Base-by-base conservation (phyloP, 2,113 vertebrate species). In the Oncorhynchus keta region DNA sequence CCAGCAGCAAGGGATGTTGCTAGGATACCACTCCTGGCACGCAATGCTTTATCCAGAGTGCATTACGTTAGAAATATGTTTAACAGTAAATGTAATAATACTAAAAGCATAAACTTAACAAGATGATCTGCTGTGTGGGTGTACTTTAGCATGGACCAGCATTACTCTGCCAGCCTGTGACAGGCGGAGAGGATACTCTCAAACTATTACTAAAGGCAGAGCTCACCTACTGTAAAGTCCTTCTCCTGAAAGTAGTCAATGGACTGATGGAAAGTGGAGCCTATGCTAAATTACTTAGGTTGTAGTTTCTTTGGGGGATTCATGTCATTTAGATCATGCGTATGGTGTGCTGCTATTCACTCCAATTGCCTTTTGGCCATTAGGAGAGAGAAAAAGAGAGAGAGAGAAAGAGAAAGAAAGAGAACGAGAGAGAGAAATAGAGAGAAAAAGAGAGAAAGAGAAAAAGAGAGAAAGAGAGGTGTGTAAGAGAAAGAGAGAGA, bases 1-100 rank as follows among this genome's bases (percentile, higher is more conserved):
- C 62, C 11, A 1, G 68, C 45, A 45, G 7, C 57, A 68, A 64
- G 39, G 39, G 62, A 7, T 1, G 84, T 86, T 86, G 85, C 87
- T 88, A 86, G 79, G 90, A 72, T 85, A 88, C 88, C 57, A 49
- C 62, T 78, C 76, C 35, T 67, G 18, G 20, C 75, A 79, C 77
- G 81, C 74, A 79, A 76, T 79, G 62, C 81, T 79, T 81, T 78
- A 76, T 71, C 79, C 64, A 22, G 80, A 81, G 69, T 75, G 74
- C 73, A 18, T 68, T 86, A 82, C 75, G 73, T 69, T 82, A 24
- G 57, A 70, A 71, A 83, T 77, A 70, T 73, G 74, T 76, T 79
- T 67, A 81, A 75, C 73, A 2, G 67, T 13, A 70, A 80, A 77
- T 78, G 26, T 67, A 83, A 84, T 86, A 66, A 72, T 49, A 80